phyloP scores from a whole-genome alignment of 2,797 vertebrate species.

The Leucoraja ocellata region DNA sequence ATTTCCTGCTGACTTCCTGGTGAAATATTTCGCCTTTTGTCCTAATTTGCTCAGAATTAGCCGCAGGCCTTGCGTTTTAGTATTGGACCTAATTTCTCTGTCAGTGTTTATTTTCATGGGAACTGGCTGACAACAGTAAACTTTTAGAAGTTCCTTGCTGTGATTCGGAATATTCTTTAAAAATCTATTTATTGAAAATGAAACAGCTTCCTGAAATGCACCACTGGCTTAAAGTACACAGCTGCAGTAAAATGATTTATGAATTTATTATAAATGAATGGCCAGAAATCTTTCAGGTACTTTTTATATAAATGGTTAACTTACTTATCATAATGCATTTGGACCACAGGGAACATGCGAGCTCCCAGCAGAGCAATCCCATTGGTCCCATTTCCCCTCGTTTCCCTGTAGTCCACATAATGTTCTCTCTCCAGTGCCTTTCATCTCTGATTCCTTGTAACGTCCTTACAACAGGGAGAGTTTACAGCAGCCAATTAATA shows the following conservation, averaged over 20 bases:
- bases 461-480: too few species aligned
- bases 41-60: neutral
- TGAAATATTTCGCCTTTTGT: neutral
- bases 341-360: too few species aligned
- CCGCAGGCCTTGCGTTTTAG: neutral
- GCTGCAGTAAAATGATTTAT: neutral
- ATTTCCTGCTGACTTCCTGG: neutral
- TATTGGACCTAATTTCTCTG: neutral
- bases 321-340: too few species aligned
- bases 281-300: neutral
- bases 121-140: neutral
- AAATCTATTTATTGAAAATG: neutral
- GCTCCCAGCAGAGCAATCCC: too few species aligned
- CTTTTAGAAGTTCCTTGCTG: neutral
- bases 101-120: neutral
- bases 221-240: neutral
- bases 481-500: too few species aligned
- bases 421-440: too few species aligned
- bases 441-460: too few species aligned
- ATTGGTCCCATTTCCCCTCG: too few species aligned
- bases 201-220: neutral
- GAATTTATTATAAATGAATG: neutral
- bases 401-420: too few species aligned
- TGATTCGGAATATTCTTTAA: neutral
- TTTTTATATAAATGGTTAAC: neutral